Base-by-base conservation (phyloP, 2,888 invertebrate genomes). In the Furcula furcula region DNA sequence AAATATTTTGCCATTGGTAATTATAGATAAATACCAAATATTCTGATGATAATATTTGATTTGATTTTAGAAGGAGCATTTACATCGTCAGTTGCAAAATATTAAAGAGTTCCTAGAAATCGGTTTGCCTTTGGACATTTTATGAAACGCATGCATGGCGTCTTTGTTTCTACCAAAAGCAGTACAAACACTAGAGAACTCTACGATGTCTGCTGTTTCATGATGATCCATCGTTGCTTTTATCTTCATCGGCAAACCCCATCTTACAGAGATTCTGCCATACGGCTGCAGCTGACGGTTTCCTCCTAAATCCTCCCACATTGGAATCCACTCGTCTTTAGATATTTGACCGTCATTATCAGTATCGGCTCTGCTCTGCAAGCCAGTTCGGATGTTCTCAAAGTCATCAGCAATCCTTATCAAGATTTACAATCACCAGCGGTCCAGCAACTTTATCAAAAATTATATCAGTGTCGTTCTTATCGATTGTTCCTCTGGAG, bases 191-290 rank as follows among this genome's bases (percentile, higher is more conserved):
- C 93, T 90, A 9, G 93, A 92, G 77, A 95, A 97, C 75, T 97
- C 97, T 18, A 92, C 91, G 42, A 92, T 92, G 72, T 96, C 96
- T 63, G 96, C 96, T n/a, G n/a, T n/a, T n/a, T n/a, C n/a, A n/a
- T n/a, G n/a, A n/a, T 0, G 73, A 62, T 0, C 77, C 78, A 62
- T 97, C 96, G 42, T 93, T 94, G 63, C 95, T 95, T 31, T 95
- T 93, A 65, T 97, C 96, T 76, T 96, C 95, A 41, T 96, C 87
- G 55, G 95, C 93, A 74, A 96, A 97, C 91, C 95, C 94, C 76
- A 96, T 95, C 68, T 94, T 92, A 92, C 94, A 93, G 82, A 92
- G 90, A 54, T 91, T 92, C 75, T 96, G 96, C 96, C 96, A 96
- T 40, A 94, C 95, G 43, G 93, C 90, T 20, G 93, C 93, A 25